Evolutionary conservation across 2,113 vertebrate species (phyloP).

Genomic region (Vulpes lagopus): DNA sequence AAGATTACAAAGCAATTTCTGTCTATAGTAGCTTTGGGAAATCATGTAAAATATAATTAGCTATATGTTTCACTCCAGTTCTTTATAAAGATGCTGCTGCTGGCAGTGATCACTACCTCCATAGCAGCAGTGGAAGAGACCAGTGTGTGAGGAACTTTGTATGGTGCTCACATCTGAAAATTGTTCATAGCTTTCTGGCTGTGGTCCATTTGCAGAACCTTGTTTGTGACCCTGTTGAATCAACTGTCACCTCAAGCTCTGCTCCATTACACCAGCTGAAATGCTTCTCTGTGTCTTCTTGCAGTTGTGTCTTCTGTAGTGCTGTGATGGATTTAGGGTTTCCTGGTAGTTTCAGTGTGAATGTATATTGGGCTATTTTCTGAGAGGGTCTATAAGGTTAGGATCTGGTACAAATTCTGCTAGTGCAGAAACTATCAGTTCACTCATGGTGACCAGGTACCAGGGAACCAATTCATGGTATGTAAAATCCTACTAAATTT

Average conservation of each 20-base stretch:
- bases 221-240: not conserved
- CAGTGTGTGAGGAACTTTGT: not conserved
- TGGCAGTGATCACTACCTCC: not conserved
- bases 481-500: slow-evolving; percentile 9
- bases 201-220: not conserved
- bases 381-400: not conserved
- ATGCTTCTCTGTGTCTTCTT: not conserved
- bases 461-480: not conserved
- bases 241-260: not conserved
- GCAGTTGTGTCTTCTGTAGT: not conserved
- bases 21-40: slow-evolving; percentile 49
- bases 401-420: not conserved
- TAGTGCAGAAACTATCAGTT: not conserved
- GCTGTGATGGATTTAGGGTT: not conserved
- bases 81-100: not conserved
- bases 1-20: slow-evolving; percentile 59
- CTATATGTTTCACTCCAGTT: slow-evolving; percentile 45
- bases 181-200: slow-evolving; percentile 12
- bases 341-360: not conserved
- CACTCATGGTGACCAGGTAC: not conserved
- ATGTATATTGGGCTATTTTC: not conserved
- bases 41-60: slow-evolving; percentile 64
- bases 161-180: not conserved
- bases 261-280: not conserved
- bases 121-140: not conserved